These are phyloP conservation scores for Sarcophaga subvicina DNA, from an alignment of 2,888 invertebrate genomes.

Conservation along the genomic window DNA sequence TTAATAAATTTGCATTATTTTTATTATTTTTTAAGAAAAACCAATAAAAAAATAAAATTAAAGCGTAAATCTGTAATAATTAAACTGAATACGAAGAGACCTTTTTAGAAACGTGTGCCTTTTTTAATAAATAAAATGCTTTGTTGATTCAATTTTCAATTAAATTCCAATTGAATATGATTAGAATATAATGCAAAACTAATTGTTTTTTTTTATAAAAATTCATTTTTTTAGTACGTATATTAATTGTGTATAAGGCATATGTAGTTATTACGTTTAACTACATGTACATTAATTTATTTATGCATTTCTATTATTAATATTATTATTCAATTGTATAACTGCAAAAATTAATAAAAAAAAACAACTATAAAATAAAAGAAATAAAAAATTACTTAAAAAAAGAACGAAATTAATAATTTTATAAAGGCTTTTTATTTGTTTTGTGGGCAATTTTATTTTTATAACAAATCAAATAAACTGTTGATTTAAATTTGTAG, in stretches of 20 bases:
- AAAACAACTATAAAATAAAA: too few relatives aligned
- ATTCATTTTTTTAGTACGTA: background rate
- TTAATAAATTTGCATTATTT: background rate
- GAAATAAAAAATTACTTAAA: too few relatives aligned
- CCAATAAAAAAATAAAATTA: too few relatives aligned
- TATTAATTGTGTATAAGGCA: background rate
- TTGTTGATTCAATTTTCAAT: slow-evolving; percentile 16
- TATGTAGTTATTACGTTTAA: background rate
- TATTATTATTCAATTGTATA: background rate
- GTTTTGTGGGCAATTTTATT: too few relatives aligned
- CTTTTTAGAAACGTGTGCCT: slow-evolving; percentile 51
- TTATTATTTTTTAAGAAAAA: slow-evolving; percentile 3
- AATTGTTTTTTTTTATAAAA: background rate
- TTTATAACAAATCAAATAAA: too few relatives aligned
- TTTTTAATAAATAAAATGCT: slow-evolving; percentile 32
- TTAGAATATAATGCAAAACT: background rate
- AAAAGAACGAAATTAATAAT: too few relatives aligned
- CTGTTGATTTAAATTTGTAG: too few relatives aligned
- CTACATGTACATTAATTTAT: background rate
- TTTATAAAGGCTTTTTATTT: too few relatives aligned
- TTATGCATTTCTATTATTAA: background rate
- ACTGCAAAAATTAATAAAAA: background rate
- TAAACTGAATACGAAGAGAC: slow-evolving; percentile 44
- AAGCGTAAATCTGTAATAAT: background rate
- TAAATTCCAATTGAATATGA: background rate